Conservation (phyloP, 2,888 invertebrate species). For the Galerucella calmariensis region DNA sequence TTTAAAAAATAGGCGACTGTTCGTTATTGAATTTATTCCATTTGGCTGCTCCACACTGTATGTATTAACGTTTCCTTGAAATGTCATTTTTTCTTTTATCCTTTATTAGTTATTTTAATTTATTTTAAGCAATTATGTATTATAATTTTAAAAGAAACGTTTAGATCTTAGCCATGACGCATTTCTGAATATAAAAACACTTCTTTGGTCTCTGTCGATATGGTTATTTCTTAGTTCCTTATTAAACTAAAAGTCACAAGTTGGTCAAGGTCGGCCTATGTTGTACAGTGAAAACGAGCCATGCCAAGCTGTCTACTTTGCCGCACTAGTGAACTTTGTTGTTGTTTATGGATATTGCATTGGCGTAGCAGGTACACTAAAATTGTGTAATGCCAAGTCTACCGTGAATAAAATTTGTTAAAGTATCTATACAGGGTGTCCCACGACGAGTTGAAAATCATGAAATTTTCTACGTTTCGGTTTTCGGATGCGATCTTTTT, state of each 20-base stretch:
- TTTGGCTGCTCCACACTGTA: too few species aligned
- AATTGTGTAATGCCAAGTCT: conserved; percentile 8
- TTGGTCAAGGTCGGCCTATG: conserved; percentile 15
- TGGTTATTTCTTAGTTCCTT: conserved; percentile 1
- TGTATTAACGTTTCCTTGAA: too few species aligned
- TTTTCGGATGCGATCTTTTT: too few species aligned
- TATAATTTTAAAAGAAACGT: not conserved
- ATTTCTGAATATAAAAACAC: not conserved
- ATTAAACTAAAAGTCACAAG: conserved; percentile 15
- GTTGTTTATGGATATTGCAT: conserved; percentile 14
- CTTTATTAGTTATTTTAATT: too few species aligned
- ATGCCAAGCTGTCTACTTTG: conserved; percentile 22
- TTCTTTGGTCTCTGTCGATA: not conserved
- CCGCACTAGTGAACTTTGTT: conserved; percentile 11
- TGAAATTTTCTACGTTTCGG: too few species aligned
- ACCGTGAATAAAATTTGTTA: not conserved
- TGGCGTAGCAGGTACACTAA: conserved; percentile 14
- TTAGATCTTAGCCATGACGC: not conserved
- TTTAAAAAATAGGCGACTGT: too few species aligned
- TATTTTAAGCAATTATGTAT: too few species aligned
- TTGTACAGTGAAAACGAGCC: conserved; percentile 5
- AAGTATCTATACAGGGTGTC: not conserved
- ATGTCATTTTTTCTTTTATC: too few species aligned
- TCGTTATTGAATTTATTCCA: too few species aligned
- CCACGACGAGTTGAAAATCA: too few species aligned